Conservation (phyloP, 2,888 invertebrate genomes). For the Platycnemis pennipes region DNA sequence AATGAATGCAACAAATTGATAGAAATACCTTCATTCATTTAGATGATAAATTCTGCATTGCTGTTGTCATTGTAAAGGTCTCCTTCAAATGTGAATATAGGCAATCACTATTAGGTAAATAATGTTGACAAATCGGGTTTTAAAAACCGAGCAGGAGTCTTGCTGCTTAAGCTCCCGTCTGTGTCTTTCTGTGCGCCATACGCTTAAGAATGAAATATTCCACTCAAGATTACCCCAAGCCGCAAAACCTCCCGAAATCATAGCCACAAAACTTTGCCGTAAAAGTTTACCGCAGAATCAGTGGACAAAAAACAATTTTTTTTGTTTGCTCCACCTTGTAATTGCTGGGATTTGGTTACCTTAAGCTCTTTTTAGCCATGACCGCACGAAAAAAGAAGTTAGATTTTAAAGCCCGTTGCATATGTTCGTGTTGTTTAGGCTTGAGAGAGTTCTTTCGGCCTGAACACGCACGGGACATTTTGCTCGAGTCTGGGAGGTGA, state of each 20-base stretch:
- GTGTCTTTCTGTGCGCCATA: not conserved
- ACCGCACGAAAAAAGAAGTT: not conserved
- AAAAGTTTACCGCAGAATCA: slow-evolving; percentile 5
- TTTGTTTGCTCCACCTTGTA: slow-evolving; percentile 20
- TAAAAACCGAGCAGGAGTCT: not conserved
- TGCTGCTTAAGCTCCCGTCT: not conserved
- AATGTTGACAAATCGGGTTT: not conserved
- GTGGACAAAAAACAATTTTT: not conserved
- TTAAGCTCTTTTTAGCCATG: slow-evolving; percentile 42
- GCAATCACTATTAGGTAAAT: not conserved
- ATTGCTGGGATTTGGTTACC: slow-evolving; percentile 43
- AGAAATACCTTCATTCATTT: too few species aligned
- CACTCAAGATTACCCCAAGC: slow-evolving; percentile 47
- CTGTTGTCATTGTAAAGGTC: too few species aligned
- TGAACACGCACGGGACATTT: not conserved
- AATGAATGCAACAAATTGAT: too few species aligned
- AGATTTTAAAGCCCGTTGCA: not conserved
- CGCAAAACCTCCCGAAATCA: not conserved
- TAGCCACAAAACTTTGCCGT: not conserved
- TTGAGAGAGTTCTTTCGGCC: not conserved
- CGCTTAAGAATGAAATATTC: slow-evolving; percentile 40
- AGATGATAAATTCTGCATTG: too few species aligned
- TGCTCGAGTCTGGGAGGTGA: not conserved
- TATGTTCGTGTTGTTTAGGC: not conserved
- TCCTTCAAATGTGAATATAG: not conserved